phyloP scores from a whole-genome alignment of 2,797 vertebrate species.

The Botia almorhae region DNA sequence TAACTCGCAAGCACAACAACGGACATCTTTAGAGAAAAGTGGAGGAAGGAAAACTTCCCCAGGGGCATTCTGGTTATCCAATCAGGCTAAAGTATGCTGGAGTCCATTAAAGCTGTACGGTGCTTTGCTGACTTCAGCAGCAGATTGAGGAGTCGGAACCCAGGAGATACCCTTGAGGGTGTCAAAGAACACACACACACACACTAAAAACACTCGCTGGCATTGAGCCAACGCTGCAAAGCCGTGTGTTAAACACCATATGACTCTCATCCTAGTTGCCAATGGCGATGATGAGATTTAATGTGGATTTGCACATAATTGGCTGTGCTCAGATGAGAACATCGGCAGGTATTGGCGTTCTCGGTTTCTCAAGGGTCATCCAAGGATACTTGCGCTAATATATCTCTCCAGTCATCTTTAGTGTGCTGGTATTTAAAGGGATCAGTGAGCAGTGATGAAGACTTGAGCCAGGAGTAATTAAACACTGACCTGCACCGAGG shows the following conservation, averaged over 20 bases:
- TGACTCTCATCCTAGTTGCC: neutral
- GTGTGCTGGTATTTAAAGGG: conserved; percentile 36
- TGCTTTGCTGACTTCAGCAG: conserved; percentile 70
- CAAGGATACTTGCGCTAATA: conserved; percentile 28
- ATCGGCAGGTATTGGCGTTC: neutral
- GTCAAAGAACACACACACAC: conserved; percentile 11
- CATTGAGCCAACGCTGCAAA: conserved; percentile 15
- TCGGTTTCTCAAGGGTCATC: conserved; percentile 20
- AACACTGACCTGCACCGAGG: conserved; percentile 39
- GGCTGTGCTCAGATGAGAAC: neutral
- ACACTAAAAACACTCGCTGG: conserved; percentile 29
- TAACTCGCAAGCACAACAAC: conserved; percentile 7
- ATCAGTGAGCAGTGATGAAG: conserved; percentile 36
- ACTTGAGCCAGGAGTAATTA: conserved; percentile 41
- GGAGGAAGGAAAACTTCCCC: conserved; percentile 23
- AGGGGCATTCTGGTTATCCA: conserved; percentile 65
- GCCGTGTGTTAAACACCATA: conserved; percentile 5
- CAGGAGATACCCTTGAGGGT: conserved; percentile 48
- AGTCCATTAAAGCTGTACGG: conserved; percentile 70
- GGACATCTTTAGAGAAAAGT: conserved; percentile 16
- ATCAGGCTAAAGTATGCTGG: conserved; percentile 69
- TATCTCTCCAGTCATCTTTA: conserved; percentile 26
- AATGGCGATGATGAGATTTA: neutral
- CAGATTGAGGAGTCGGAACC: conserved; percentile 45
- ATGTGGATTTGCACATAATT: conserved; percentile 13